Conservation (phyloP, 2,797 vertebrate species). For the Acipenser oxyrinchus region DNA sequence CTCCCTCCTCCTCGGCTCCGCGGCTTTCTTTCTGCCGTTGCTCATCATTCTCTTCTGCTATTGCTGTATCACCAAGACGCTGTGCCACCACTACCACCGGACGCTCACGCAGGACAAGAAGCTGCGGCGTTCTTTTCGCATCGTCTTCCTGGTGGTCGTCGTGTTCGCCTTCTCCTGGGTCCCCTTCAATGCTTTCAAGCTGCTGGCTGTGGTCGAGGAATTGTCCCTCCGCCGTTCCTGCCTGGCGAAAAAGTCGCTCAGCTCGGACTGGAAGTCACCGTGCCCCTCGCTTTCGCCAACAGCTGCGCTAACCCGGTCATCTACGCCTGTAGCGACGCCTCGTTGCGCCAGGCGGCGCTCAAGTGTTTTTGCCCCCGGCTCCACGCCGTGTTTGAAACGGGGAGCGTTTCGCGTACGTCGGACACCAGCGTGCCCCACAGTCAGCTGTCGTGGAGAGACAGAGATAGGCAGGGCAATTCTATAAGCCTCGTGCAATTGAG, state of each 20-base stretch:
- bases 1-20: conserved; percentile 39
- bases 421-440: too few species aligned
- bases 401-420: background rate
- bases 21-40: conserved; percentile 56
- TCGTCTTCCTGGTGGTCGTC: conserved; percentile 46
- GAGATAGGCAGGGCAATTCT: too few species aligned
- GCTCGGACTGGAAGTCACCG: conserved; percentile 46
- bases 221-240: conserved; percentile 10
- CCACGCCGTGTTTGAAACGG: conserved; percentile 2
- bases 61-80: conserved; percentile 50
- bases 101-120: conserved; percentile 50
- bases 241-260: conserved; percentile 16
- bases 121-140: conserved; percentile 56
- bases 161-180: conserved; percentile 61
- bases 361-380: conserved; percentile 35
- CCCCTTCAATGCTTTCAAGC: conserved; percentile 58
- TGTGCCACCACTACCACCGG: conserved; percentile 46
- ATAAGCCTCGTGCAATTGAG: too few species aligned
- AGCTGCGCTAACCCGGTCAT: conserved; percentile 63
- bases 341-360: conserved; percentile 42
- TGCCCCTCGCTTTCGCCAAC: conserved; percentile 60
- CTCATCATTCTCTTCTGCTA: conserved; percentile 57
- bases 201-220: conserved; percentile 40
- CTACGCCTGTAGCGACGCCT: conserved; percentile 54
- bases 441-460: too few species aligned